These are phyloP conservation scores for Harpalus rufipes DNA, from an alignment of 2,888 invertebrate genomes.

Conservation along the genomic window DNA sequence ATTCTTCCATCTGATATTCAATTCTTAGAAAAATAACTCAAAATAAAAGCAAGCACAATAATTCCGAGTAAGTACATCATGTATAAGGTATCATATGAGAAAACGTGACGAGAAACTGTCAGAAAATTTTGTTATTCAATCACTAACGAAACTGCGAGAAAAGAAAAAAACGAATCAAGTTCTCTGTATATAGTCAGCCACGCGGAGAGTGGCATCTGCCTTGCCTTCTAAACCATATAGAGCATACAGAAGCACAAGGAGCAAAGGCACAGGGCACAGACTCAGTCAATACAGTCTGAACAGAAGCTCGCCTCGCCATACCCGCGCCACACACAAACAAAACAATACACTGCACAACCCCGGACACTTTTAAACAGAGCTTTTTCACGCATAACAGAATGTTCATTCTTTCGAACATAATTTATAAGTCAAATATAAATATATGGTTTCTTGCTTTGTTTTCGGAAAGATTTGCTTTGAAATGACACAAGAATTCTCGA, in stretches of 20 bases:
- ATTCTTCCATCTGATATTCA: background rate
- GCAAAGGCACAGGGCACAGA: conserved; percentile 4
- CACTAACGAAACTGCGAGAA: conserved; percentile 27
- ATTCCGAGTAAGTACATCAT: conserved; percentile 6
- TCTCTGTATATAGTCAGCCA: conserved; percentile 22
- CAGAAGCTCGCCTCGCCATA: conserved; percentile 6
- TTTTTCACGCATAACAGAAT: conserved; percentile 56
- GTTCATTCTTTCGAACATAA: conserved; percentile 53
- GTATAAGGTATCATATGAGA: conserved; percentile 38
- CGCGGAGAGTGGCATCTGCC: conserved; percentile 42
- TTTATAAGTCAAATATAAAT: conserved; percentile 50
- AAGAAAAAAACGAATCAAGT: conserved; percentile 47
- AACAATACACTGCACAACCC: conserved; percentile 38
- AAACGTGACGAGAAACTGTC: conserved; percentile 32
- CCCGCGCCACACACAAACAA: conserved; percentile 24
- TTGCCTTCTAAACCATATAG: background rate
- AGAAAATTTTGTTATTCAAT: conserved; percentile 46
- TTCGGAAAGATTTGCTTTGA: conserved; percentile 14
- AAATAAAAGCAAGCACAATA: conserved; percentile 19
- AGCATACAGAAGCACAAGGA: background rate
- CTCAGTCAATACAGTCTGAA: conserved; percentile 41
- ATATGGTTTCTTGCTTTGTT: conserved; percentile 53
- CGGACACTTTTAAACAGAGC: conserved; percentile 51
- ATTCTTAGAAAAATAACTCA: conserved; percentile 16
- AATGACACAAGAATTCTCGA: conserved; percentile 1